Evolutionary conservation across 2,113 vertebrate genomes (phyloP), one percentile per base, ranked within the genome.

Genomic region (Otus sunia): DNA sequence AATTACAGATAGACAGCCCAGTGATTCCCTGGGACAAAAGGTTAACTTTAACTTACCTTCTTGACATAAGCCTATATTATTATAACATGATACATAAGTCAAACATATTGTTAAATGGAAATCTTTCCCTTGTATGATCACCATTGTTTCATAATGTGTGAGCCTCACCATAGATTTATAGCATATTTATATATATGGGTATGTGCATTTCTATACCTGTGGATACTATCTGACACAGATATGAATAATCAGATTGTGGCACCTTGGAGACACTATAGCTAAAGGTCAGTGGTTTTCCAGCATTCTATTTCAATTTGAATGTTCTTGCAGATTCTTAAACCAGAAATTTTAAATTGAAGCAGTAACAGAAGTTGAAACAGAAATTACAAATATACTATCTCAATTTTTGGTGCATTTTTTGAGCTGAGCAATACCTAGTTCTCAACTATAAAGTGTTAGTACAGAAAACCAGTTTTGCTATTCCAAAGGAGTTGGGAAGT

Each of bases 151-250:
- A 72, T 52, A 85, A 60, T 13, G 9, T 32, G 4, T 60, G 18
- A 87, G 2, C 8, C 9, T 67, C 12, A 56, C 5, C 5, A 19
- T 29, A 36, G 63, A 43, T 56, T 86, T 47, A 32, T n/a, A 2
- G 1, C 2, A 0, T 32, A 25, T 39, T 27, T 59, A 6, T 37
- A 53, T n/a, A 17, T 6, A 63, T 23, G 4, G 15, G 4, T 59
- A 39, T 53, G 14, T 27, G 9, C 55, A n/a, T 80, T 80, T 91
- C n/a, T 34, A 32, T 37, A 25, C 7, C 45, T 37, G 49, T 2
- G 2, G 13, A 50, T 79, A 17, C 11, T 59, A 50, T 58, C 22
- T 50, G 41, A 83, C 32, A 59, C 11, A 36, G n/a, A 49, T 41
- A 72, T 39, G 11, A 73, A 55, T 74, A 85, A 50, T 6, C 36